phyloP scores from a whole-genome alignment of 2,888 invertebrate species.

The Rhagium mordax region DNA sequence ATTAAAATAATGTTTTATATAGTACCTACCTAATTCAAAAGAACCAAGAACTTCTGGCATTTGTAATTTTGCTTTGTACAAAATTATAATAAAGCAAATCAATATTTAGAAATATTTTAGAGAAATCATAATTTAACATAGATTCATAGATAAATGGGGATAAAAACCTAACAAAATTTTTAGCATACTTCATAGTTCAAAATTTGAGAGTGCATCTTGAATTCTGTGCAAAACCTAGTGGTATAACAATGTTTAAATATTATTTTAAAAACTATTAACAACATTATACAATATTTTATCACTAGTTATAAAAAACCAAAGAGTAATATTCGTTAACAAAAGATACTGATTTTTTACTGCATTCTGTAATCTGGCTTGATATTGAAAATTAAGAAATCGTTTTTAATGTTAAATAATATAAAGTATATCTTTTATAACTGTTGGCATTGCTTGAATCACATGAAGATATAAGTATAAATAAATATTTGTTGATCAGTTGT shows the following conservation, averaged over 20 bases:
- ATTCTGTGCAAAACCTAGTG: not conserved
- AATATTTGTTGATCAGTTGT: conserved; percentile 20
- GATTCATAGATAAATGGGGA: not conserved
- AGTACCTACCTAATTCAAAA: too few relatives aligned
- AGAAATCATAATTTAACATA: not conserved
- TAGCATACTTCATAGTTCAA: not conserved
- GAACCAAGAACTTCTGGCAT: too few relatives aligned
- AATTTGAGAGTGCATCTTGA: not conserved
- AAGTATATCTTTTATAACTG: conserved; percentile 21
- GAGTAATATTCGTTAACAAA: not conserved
- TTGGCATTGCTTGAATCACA: conserved; percentile 3
- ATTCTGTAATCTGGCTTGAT: not conserved
- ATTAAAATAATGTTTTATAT: too few relatives aligned
- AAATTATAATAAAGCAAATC: too few relatives aligned
- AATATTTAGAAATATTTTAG: not conserved
- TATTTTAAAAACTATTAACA: not conserved
- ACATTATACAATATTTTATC: conserved; percentile 7
- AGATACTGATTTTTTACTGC: not conserved
- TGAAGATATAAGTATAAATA: not conserved
- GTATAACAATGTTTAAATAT: conserved; percentile 5
- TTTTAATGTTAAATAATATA: not conserved
- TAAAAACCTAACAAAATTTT: not conserved
- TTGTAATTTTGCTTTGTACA: too few relatives aligned
- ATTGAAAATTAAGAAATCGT: not conserved
- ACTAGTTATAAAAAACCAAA: conserved; percentile 13